Evolutionary conservation across 64 coral and sea anemone genomes (phyloP).

Genomic region (Dendrophyllia cribrosa): DNA sequence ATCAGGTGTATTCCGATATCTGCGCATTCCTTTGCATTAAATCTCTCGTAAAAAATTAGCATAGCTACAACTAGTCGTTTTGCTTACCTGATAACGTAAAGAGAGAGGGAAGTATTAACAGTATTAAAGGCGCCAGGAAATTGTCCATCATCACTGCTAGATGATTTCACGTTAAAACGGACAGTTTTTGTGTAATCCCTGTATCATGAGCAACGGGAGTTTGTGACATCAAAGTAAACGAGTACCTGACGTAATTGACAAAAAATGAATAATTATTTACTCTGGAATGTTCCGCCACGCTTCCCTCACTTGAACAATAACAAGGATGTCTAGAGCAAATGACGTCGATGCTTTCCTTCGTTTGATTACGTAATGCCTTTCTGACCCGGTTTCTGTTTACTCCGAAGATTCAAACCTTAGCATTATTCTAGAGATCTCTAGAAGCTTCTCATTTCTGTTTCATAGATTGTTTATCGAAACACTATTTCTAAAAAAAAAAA

Average conservation of each 20-base stretch:
- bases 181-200: neutral
- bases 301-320: neutral
- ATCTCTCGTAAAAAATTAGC: neutral
- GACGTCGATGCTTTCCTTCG: neutral
- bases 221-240: neutral
- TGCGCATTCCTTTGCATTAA: constrained; percentile 6
- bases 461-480: no score
- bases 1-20: neutral
- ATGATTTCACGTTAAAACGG: neutral
- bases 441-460: no score
- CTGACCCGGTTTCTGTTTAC: no score
- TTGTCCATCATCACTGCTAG: constrained; percentile 2
- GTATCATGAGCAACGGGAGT: neutral
- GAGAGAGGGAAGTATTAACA: neutral
- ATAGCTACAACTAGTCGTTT: neutral
- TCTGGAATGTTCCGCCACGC: constrained; percentile 2
- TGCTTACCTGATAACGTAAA: neutral
- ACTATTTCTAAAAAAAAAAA: no score
- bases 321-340: neutral
- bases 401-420: no score
- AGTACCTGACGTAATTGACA: constrained; percentile 16
- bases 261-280: neutral
- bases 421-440: no score
- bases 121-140: neutral
- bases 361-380: no score